Evolutionary conservation across 1,140 invertebrate genomes (phyloP), one percentile per base, ranked within the genome.

Genomic region (Neodiprion virginianus): DNA sequence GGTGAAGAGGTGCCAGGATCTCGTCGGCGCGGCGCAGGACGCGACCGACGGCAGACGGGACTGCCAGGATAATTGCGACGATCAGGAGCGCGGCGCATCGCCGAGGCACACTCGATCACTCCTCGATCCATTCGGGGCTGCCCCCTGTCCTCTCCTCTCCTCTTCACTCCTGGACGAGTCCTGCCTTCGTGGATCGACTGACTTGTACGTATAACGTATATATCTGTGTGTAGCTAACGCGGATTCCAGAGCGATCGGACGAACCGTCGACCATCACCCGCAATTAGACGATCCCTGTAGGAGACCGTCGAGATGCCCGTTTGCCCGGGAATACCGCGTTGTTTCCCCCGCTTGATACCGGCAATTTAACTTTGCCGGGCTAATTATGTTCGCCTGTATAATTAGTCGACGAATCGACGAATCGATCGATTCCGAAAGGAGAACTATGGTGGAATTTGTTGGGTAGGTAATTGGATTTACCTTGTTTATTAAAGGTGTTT

Each of bases 1-100:
- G 28, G 28, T 40, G 28, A 40, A 40, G 28, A 40, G 28, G 28
- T 40, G 28, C 28, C 28, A 40, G 28, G 28, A 40, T 5, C 1
- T 40, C 28, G 28, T 11, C 67, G 1, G 67, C 67, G 65, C n/a
- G 48, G 67, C 17, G 67, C 11, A 23, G 67, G 67, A 14, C 23
- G 67, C 67, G 12, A 40, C 11, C 48, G 70, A 49, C 70, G 70
- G 48, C 48, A 21, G 70, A 71, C 50, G 49, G 53, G 4, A 71
- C 21, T 14, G 70, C 70, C 28, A 47, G 21, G 12, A 40, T 48
- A 69, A 40, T 69, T 61, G n/a, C n/a, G 53, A 12, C 53, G 53
- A 61, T 40, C 28, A 17, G 53, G n/a, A 61, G 53, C 53, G n/a
- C 11, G 8, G 11, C 53, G 53, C 11, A 17, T 61, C 28, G 28